Evolutionary conservation across 1,140 invertebrate genomes (phyloP).

Genomic region (Drosophila teissieri): DNA sequence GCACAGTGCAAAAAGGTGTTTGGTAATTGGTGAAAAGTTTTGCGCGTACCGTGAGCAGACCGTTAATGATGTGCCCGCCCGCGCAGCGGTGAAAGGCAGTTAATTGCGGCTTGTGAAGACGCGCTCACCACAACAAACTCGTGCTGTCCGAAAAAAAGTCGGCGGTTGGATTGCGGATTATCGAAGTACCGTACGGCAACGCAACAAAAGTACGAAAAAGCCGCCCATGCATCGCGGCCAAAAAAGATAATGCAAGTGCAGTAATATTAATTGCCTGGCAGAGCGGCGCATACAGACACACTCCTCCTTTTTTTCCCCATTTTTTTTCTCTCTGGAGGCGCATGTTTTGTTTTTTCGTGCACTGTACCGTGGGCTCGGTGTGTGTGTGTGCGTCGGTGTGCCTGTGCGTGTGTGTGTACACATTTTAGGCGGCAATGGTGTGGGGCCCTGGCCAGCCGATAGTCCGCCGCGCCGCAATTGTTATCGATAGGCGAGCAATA

Average conservation of each 20-base stretch:
- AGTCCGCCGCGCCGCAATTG: constrained; percentile 28
- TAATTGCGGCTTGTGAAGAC: constrained; percentile 38
- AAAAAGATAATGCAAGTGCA: constrained; percentile 56
- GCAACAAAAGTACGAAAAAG: constrained; percentile 40
- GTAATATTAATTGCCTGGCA: constrained; percentile 4
- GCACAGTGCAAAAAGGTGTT: constrained; percentile 61
- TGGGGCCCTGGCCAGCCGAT: constrained; percentile 70
- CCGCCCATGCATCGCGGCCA: constrained; percentile 40
- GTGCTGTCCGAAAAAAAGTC: constrained; percentile 23
- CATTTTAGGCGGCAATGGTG: constrained; percentile 75
- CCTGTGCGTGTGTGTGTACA: constrained; percentile 71
- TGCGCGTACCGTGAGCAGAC: constrained; percentile 19
- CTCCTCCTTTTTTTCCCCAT: not conserved
- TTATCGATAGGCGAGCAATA: constrained; percentile 41
- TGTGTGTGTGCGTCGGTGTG: constrained; percentile 53
- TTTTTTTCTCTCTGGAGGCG: constrained; percentile 55
- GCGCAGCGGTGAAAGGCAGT: constrained; percentile 63
- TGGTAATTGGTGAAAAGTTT: constrained; percentile 40
- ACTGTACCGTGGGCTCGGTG: constrained; percentile 62
- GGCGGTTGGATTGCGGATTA: constrained; percentile 30
- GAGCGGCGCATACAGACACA: constrained; percentile 19
- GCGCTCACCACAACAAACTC: constrained; percentile 51
- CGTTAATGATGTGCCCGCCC: constrained; percentile 15
- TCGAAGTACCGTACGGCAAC: not conserved
- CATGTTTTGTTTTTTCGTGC: constrained; percentile 82